Base-by-base conservation (phyloP, 1,140 invertebrate genomes). In the Whitmania pigra region DNA sequence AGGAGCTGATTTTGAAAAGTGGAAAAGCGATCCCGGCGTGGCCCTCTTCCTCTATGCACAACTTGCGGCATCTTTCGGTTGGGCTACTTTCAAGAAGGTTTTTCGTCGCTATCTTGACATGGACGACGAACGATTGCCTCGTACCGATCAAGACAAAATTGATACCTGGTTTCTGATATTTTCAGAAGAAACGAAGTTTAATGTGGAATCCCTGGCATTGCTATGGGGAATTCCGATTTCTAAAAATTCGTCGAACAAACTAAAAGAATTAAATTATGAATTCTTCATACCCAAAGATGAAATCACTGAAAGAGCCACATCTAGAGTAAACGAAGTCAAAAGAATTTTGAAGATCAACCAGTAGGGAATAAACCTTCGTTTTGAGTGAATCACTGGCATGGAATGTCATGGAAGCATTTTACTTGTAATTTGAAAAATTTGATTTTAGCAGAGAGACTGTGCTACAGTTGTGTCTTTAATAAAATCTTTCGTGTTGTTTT, bases 201-300 rank as follows among this genome's bases (percentile, higher is more conserved):
- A 76, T 36, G 40, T 76, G 43, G 57, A 55, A 27, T 72, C 75
- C 9, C 71, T 75, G 54, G 69, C 71, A 53, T 53, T 69, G 31
- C 73, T 76, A 27, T 76, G 74, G 60, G 74, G 74, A 9, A 36
- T 76, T n/a, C 74, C 75, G 22, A 27, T 76, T 15, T 55, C 66
- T 22, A 22, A 60, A 2, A 25, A 57, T 17, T 22, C 71, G 31
- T 49, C 57, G 15, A n/a, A 57, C 2, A 25, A 73, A 67, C 71
- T 75, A n/a, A 17, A 53, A 40, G 25, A 27, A 2, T 18, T 60
- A 11, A 67, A 74, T 40, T 69, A 67, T 29, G 67, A 40, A 25
- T 22, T 22, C 22, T 71, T 72, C 67, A 57, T 74, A 17, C 73
- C 73, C 18, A 66, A 66, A 22, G 73, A 74, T 36, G 69, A 74